Conservation (phyloP, 1,140 invertebrate species). For the Plodia interpunctella region DNA sequence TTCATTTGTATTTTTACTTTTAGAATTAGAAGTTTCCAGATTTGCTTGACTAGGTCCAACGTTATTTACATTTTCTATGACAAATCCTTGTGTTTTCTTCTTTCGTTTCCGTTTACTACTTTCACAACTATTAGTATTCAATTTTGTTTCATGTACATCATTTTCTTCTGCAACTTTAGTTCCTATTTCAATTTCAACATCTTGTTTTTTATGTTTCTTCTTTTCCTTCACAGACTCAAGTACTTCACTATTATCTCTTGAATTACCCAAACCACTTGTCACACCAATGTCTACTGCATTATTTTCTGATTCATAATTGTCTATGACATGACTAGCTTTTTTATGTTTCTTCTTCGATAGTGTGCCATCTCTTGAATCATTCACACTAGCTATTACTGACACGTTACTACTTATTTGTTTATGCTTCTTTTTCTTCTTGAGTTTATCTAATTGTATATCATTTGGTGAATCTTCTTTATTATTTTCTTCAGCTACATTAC, state of each 20-base stretch:
- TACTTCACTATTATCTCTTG: constrained; percentile 11
- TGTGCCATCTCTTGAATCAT: too few species aligned
- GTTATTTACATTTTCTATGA: constrained; percentile 21
- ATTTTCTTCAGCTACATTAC: constrained; percentile 9
- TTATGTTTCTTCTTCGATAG: constrained; percentile 10
- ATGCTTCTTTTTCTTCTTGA: constrained; percentile 27
- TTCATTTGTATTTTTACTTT: constrained; percentile 12
- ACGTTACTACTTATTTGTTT: constrained; percentile 14
- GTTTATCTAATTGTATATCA: constrained; percentile 9
- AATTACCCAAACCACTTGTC: background rate
- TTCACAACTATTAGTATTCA: constrained; percentile 4
- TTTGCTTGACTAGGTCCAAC: constrained; percentile 20
- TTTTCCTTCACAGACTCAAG: background rate
- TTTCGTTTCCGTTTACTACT: constrained; percentile 21
- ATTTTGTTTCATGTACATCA: background rate
- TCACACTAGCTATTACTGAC: background rate
- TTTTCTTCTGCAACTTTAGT: background rate
- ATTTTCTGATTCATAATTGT: constrained; percentile 8
- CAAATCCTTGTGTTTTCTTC: constrained; percentile 26
- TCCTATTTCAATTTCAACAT: background rate
- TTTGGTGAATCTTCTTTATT: background rate
- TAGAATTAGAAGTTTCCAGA: background rate
- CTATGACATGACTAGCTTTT: background rate
- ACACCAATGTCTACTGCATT: background rate
- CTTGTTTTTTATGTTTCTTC: constrained; percentile 16